Evolutionary conservation across 2,888 invertebrate species (phyloP).

Genomic region (Drymonia ruficornis): DNA sequence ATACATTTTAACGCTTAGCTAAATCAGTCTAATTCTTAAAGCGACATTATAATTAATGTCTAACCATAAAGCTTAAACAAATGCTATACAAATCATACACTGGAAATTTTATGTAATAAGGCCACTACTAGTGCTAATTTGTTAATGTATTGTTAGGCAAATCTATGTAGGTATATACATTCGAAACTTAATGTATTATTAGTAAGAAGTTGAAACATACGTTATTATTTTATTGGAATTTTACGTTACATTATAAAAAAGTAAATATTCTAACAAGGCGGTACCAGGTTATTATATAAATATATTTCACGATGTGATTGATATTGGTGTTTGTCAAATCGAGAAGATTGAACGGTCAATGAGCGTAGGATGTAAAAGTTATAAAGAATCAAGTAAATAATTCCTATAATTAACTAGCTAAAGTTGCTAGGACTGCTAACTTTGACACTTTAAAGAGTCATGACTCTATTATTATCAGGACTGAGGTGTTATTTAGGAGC

Average conservation of each 20-base stretch:
- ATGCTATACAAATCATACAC: conserved; percentile 72
- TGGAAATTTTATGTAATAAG: conserved; percentile 77
- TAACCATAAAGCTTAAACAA: conserved; percentile 81
- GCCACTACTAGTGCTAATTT: conserved; percentile 60
- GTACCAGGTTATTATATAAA: conserved; percentile 26
- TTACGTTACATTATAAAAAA: conserved; percentile 21
- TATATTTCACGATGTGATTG: conserved; percentile 20
- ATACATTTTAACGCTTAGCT: conserved; percentile 82
- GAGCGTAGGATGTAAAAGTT: background rate
- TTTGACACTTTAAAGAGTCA: too few relatives aligned
- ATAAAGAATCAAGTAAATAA: too few relatives aligned
- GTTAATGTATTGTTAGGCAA: conserved; percentile 47
- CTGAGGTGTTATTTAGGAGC: background rate
- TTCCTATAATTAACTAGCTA: too few relatives aligned
- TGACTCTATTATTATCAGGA: background rate
- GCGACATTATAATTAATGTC: conserved; percentile 76
- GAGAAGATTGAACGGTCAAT: background rate
- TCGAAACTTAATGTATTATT: conserved; percentile 38
- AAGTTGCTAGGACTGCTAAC: too few relatives aligned
- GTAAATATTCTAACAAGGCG: conserved; percentile 32
- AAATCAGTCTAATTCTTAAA: conserved; percentile 85
- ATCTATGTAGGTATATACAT: conserved; percentile 45
- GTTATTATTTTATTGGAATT: conserved; percentile 36
- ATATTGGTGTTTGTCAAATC: background rate
- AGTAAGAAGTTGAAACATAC: conserved; percentile 35